phyloP scores from a whole-genome alignment of 2,888 invertebrate genomes.

The Odontocolon sp. region DNA sequence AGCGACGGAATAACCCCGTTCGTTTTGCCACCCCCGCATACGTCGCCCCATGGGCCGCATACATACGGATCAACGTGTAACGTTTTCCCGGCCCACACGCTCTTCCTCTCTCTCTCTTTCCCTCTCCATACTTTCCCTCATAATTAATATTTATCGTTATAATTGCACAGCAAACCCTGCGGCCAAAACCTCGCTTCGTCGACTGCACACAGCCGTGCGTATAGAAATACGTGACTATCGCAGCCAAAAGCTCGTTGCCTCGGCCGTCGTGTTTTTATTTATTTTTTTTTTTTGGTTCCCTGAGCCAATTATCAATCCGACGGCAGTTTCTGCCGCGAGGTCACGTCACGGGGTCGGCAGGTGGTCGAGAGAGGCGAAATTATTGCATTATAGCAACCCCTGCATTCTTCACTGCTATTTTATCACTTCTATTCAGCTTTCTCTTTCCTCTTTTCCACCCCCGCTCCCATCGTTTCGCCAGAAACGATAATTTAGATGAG shows the following conservation, averaged over 20 bases:
- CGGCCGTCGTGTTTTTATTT: neutral
- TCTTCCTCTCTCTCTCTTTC: conserved; percentile 31
- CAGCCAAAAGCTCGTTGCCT: neutral
- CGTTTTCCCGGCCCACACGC: conserved; percentile 12
- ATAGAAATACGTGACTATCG: conserved; percentile 39
- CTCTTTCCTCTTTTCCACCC: conserved; percentile 49
- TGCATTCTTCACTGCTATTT: conserved; percentile 38
- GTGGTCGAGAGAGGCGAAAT: conserved; percentile 50
- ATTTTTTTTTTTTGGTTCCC: conserved; percentile 23
- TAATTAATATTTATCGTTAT: conserved; percentile 59
- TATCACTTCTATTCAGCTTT: conserved; percentile 5
- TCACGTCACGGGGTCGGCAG: conserved; percentile 44
- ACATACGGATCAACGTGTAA: conserved; percentile 50
- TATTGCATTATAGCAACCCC: conserved; percentile 47
- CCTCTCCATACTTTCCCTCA: conserved; percentile 39
- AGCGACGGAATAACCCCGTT: too few relatives aligned
- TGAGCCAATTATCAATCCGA: conserved; percentile 50
- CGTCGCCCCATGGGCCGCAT: conserved; percentile 43
- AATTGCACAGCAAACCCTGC: conserved; percentile 43
- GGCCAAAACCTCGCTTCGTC: conserved; percentile 21
- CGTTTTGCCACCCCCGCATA: neutral
- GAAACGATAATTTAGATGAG: conserved; percentile 46
- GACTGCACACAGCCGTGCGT: too few relatives aligned
- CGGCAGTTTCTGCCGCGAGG: conserved; percentile 22
- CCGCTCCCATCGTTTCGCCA: conserved; percentile 7